These are phyloP conservation scores for Nesogale talazaci DNA, from an alignment of 2,113 vertebrate genomes.

Conservation along the genomic window DNA sequence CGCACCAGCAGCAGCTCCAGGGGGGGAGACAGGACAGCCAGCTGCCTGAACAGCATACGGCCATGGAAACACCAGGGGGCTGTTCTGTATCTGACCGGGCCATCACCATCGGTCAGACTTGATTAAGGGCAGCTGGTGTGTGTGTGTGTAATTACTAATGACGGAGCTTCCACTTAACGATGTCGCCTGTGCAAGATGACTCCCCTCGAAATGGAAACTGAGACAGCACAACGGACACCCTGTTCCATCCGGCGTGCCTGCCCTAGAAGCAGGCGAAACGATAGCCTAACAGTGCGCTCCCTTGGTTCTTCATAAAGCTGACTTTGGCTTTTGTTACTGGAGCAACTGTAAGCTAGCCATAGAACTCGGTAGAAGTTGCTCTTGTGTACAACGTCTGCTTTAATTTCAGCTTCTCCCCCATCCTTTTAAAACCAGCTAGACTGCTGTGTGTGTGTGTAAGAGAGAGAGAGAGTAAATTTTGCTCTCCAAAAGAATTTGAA, in stretches of 20 bases:
- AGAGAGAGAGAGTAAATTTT: constrained; percentile 55
- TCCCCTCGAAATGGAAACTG: not conserved
- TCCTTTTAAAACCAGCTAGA: not conserved
- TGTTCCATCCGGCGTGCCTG: no score
- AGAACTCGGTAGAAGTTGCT: not conserved
- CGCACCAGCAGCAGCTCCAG: not conserved
- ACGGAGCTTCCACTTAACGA: not conserved
- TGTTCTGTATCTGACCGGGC: not conserved
- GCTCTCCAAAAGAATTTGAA: not conserved
- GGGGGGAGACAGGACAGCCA: not conserved
- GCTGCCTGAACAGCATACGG: not conserved
- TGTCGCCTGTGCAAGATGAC: not conserved
- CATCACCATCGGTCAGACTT: not conserved
- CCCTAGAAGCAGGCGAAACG: not conserved
- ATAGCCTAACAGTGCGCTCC: not conserved
- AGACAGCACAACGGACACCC: not conserved
- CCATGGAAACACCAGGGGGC: not conserved
- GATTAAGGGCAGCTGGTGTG: not conserved
- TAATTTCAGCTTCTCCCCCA: constrained; percentile 11
- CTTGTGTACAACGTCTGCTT: constrained; percentile 26
- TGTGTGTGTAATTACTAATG: not conserved
- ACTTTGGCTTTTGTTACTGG: constrained; percentile 10
- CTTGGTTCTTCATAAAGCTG: not conserved
- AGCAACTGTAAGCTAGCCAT: not conserved
- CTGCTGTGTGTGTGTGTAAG: not conserved